Base-by-base conservation (phyloP, 2,888 invertebrate species). In the Drosophila dives region DNA sequence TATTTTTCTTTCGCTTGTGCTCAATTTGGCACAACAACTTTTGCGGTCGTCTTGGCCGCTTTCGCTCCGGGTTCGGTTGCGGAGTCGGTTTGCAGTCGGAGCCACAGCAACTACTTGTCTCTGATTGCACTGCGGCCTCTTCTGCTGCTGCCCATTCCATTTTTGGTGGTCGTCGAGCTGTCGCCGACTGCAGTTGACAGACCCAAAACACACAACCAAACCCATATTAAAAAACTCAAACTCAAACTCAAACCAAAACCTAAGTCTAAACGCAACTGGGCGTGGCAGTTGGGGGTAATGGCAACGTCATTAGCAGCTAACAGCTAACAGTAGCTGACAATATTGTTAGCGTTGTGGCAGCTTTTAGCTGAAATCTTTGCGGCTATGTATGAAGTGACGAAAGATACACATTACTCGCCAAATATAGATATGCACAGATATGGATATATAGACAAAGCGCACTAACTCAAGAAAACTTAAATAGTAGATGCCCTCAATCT, bases 241-340 rank as follows among this genome's bases (percentile, higher is more conserved):
- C 42, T 20, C 11, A 20, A 42, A 20, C 45, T 15, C 15, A 45
- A 7, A 8, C 23, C 23, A 15, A 45, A 23, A 4, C 45, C 15
- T 8, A 23, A 23, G 45, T 15, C 45, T 29, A 6, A 29, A 29
- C 5, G 29, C 23, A 8, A 23, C 45, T 45, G 45, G 45, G 45
- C 45, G 45, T 45, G 45, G 45, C 15, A 45, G 20, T 23, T 45
- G 8, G 15, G 20, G 45, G 15, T 23, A 45, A 45, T 23, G 45
- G 54, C 54, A 54, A 54, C 54, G 23, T 38, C 17, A 36, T 20
- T 3, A 45, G 20, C 45, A 36, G 36, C 36, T 3, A 36, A 36
- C 50, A 26, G 83, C 75, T 86, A 86, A 86, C 89, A 84, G 86
- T 83, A 81, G 86, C 89, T 90, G 90, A 90, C 86, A 90, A 12